Base-by-base conservation (phyloP, 2,113 vertebrate species). In the Menidia beryllina region DNA sequence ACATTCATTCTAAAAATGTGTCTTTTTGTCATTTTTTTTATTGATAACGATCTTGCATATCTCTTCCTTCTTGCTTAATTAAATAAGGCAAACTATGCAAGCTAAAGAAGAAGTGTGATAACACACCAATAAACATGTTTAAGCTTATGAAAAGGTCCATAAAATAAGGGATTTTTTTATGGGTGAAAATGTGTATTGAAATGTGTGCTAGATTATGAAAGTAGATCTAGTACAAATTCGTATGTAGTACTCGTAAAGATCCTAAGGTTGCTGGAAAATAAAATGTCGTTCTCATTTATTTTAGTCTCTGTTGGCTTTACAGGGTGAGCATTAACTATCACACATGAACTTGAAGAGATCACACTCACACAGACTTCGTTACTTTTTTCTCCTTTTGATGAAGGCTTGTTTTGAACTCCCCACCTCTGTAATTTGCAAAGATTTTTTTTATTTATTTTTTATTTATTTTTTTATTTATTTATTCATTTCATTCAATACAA, bases 381-480 rank as follows among this genome's bases (percentile, higher is more conserved):
- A 89, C 86, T 89, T 82, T 88, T 90, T 86, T 86, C 77, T 84
- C 53, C 67, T 72, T 80, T 74, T 82, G 84, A 87, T 86, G 69
- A 78, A 76, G 75, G 69, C 68, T 81, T 57, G 51, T 83, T 90
- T 81, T 45, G 73, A 86, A 14, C n/a, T 26, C 45, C 30, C 25
- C 52, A 23, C 20, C 23, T 50, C n/a, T n/a, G n/a, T n/a, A n/a
- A n/a, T n/a, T n/a, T n/a, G n/a, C n/a, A n/a, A n/a, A n/a, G n/a
- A n/a, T n/a, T n/a, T n/a, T n/a, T n/a, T n/a, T n/a, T n/a, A n/a
- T n/a, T n/a, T n/a, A n/a, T n/a, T n/a, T n/a, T n/a, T n/a, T n/a
- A n/a, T n/a, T n/a, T n/a, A n/a, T n/a, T n/a, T n/a, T n/a, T n/a
- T n/a, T n/a, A n/a, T n/a, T n/a, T n/a, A n/a, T n/a, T n/a, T n/a